Evolutionary conservation across 2,888 invertebrate genomes (phyloP).

Genomic region (Frankliniella intonsa): DNA sequence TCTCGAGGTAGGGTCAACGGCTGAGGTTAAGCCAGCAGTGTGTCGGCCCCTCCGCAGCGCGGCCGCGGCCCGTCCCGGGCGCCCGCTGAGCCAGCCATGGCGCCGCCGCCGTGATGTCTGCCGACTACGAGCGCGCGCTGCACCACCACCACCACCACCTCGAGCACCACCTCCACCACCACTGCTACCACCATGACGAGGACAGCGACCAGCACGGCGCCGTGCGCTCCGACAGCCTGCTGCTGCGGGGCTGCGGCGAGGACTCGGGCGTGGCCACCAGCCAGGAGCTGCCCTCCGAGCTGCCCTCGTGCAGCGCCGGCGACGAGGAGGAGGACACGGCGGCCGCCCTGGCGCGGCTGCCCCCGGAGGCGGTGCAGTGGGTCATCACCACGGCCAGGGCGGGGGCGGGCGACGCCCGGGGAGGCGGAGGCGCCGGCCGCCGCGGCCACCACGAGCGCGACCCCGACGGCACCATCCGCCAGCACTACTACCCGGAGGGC

Average conservation of each 20-base stretch:
- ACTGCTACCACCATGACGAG: constrained; percentile 30
- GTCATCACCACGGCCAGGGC: constrained; percentile 34
- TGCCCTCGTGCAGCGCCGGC: constrained; percentile 39
- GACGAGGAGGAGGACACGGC: constrained; percentile 40
- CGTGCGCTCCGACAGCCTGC: constrained; percentile 34
- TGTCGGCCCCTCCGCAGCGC: constrained; percentile 34
- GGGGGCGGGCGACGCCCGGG: not conserved
- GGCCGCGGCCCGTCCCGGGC: constrained; percentile 34
- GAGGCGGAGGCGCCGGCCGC: not conserved
- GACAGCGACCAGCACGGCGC: constrained; percentile 29
- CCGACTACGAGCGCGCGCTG: constrained; percentile 61
- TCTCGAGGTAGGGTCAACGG: constrained; percentile 47
- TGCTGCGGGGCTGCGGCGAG: constrained; percentile 40
- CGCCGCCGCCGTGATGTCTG: constrained; percentile 47
- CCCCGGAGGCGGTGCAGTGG: constrained; percentile 35
- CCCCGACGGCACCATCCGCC: constrained; percentile 49
- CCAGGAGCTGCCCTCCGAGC: constrained; percentile 42
- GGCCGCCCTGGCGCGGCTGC: constrained; percentile 39
- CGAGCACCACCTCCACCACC: constrained; percentile 58
- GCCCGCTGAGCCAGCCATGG: constrained; percentile 34
- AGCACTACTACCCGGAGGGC: constrained; percentile 82
- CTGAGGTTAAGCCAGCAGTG: constrained; percentile 45
- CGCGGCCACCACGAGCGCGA: not conserved
- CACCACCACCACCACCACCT: constrained; percentile 61
- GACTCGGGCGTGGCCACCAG: constrained; percentile 46